phyloP scores from a whole-genome alignment of 1,140 invertebrate genomes.

The Dendrolimus punctatus region DNA sequence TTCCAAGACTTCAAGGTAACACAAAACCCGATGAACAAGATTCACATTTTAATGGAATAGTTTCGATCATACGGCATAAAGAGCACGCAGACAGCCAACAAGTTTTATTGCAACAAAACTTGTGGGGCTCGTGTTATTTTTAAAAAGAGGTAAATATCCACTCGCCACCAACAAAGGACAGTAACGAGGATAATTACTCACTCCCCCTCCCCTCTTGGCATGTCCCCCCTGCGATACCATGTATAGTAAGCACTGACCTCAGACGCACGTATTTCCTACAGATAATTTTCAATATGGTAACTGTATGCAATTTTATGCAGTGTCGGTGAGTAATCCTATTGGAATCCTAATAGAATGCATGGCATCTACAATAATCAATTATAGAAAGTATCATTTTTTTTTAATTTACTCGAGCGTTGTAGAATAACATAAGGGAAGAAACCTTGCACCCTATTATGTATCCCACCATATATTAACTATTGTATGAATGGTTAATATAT shows the following conservation, averaged over 20 bases:
- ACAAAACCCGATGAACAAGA: too few relatives aligned
- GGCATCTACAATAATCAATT: not conserved
- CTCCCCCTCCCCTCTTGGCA: not conserved
- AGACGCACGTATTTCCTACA: constrained; percentile 8
- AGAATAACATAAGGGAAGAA: too few relatives aligned
- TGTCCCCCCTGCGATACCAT: not conserved
- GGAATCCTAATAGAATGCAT: constrained; percentile 2
- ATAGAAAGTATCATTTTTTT: too few relatives aligned
- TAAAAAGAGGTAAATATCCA: constrained; percentile 8
- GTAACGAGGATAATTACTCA: constrained; percentile 18
- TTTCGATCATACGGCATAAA: not conserved
- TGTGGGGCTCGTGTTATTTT: not conserved
- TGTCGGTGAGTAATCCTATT: constrained; percentile 3
- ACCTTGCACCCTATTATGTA: too few relatives aligned
- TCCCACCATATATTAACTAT: too few relatives aligned
- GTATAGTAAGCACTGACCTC: constrained; percentile 5
- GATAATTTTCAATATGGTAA: constrained; percentile 4
- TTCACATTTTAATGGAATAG: too few relatives aligned
- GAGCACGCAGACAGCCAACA: not conserved
- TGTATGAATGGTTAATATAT: too few relatives aligned
- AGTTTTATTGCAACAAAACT: not conserved
- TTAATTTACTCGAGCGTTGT: too few relatives aligned
- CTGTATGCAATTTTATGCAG: not conserved
- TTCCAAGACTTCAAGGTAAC: too few relatives aligned
- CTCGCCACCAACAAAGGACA: constrained; percentile 13